These are phyloP conservation scores for Lasioglossum zephyrum DNA, from an alignment of 2,888 invertebrate genomes.

Conservation along the genomic window DNA sequence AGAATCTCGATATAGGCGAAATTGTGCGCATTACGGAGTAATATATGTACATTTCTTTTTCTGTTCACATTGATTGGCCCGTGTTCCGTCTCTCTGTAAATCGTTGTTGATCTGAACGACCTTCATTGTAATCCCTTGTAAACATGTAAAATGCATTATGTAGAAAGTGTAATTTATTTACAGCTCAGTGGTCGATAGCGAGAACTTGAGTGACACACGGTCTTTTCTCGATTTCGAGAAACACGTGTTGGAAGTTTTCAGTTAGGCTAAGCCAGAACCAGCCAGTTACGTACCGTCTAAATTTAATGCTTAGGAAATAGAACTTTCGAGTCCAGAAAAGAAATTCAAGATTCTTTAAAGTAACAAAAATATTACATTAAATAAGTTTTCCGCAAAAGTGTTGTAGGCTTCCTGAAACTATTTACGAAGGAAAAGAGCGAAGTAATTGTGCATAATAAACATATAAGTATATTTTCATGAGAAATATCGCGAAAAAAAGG, in stretches of 20 bases:
- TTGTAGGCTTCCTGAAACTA: neutral
- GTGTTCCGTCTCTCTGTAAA: neutral
- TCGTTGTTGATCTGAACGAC: slow-evolving; percentile 40
- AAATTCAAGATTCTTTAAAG: neutral
- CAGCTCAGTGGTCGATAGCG: slow-evolving; percentile 5
- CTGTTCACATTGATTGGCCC: neutral
- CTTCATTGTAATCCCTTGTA: slow-evolving; percentile 29
- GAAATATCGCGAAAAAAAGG: neutral
- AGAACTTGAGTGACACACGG: neutral
- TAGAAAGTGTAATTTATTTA: slow-evolving; percentile 38
- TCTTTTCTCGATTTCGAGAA: neutral
- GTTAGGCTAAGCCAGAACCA: neutral
- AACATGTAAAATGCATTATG: slow-evolving; percentile 7
- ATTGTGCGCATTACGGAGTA: neutral
- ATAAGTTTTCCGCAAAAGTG: neutral
- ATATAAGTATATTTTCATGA: neutral
- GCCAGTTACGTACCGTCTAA: neutral
- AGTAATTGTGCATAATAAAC: neutral
- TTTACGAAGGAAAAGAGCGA: neutral
- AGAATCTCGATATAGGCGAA: neutral
- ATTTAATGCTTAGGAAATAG: neutral
- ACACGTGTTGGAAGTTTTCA: neutral
- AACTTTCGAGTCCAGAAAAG: neutral
- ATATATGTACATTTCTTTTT: neutral
- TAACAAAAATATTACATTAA: neutral